Evolutionary conservation across 2,888 invertebrate species (phyloP).

Genomic region (Hyposoter didymator): DNA sequence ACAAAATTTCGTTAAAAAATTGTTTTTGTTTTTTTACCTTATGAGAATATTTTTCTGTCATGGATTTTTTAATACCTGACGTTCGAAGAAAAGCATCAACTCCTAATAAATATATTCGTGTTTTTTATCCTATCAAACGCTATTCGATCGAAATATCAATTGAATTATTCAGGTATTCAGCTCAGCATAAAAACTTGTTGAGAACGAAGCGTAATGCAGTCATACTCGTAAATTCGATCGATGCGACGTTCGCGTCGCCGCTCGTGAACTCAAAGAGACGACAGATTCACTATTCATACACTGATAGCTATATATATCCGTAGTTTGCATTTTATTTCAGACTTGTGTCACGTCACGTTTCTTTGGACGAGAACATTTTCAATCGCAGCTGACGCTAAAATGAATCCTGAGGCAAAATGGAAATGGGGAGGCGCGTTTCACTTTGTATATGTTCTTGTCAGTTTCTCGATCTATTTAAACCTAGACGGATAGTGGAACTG

Average conservation of each 20-base stretch:
- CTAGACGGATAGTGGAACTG: neutral
- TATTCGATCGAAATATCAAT: constrained; percentile 7
- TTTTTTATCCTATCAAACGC: neutral
- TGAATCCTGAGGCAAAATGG: neutral
- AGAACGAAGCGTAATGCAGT: constrained; percentile 1
- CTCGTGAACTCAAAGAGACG: constrained; percentile 15
- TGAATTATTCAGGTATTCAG: constrained; percentile 1
- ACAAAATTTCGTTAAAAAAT: constrained; percentile 62
- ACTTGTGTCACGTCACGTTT: constrained; percentile 15
- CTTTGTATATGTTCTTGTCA: constrained; percentile 10
- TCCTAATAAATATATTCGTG: neutral
- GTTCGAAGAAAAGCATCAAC: neutral
- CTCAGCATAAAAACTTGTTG: neutral
- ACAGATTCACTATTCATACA: constrained; percentile 9
- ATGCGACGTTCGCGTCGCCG: constrained; percentile 5
- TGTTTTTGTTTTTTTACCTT: neutral
- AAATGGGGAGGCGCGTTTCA: constrained; percentile 6
- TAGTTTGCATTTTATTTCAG: constrained; percentile 23
- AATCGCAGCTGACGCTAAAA: constrained; percentile 18
- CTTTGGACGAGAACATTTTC: constrained; percentile 20
- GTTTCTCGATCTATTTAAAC: constrained; percentile 28
- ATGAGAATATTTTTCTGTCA: neutral
- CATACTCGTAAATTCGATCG: constrained; percentile 1
- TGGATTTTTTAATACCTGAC: neutral
- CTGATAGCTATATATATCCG: neutral